Conservation (phyloP, 2,113 vertebrate species). For the Heterocephalus glaber region DNA sequence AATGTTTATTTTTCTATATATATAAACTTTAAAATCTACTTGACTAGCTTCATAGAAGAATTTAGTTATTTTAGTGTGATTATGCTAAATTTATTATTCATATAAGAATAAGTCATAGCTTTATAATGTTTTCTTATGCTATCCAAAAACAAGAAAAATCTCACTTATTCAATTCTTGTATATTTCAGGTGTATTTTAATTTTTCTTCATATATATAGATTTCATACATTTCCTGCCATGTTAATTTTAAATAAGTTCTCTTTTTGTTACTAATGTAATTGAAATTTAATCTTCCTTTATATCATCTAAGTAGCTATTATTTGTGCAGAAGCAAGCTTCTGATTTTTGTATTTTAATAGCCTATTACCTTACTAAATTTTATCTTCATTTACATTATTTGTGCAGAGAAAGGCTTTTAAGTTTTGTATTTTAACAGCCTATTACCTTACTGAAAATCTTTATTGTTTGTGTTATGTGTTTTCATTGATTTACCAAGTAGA, state of each 20-base stretch:
- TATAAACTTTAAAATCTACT: background rate
- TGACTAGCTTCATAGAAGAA: background rate
- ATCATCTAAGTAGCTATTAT: background rate
- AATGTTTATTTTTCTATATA: slow-evolving; percentile 32
- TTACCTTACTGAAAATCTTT: background rate
- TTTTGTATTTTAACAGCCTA: slow-evolving; percentile 32
- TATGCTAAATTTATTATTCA: slow-evolving; percentile 37
- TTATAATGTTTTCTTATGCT: background rate
- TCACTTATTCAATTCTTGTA: background rate
- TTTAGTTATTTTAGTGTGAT: slow-evolving; percentile 39
- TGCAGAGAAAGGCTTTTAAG: background rate
- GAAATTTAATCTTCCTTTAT: background rate
- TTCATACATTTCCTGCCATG: background rate
- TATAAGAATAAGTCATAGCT: background rate
- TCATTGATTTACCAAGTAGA: background rate
- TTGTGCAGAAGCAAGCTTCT: background rate
- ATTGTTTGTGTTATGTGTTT: background rate
- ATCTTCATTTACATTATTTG: background rate
- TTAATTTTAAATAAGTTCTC: slow-evolving; percentile 39
- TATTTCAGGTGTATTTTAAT: slow-evolving; percentile 23
- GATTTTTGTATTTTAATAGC: slow-evolving; percentile 34
- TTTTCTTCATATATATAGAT: background rate
- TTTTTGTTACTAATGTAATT: slow-evolving; percentile 17
- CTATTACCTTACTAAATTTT: background rate
- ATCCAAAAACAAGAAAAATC: background rate